Conservation (phyloP, 2,888 invertebrate genomes). For the Chydorus sphaericus region DNA sequence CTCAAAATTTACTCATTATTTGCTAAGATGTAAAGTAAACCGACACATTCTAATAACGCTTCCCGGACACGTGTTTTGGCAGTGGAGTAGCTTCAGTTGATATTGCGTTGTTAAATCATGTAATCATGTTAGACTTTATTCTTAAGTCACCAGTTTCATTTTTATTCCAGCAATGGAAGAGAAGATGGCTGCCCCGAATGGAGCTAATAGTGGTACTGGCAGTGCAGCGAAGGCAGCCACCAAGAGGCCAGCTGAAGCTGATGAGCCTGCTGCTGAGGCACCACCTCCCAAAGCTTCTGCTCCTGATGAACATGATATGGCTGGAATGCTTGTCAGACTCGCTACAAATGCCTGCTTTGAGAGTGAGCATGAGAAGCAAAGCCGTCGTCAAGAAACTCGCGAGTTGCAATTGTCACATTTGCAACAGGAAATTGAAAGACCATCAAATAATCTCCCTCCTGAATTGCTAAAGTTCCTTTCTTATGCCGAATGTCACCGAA, state of each 20-base stretch:
- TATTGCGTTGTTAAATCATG: too few species aligned
- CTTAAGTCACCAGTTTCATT: too few species aligned
- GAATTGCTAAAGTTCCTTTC: constrained; percentile 64
- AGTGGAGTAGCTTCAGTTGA: too few species aligned
- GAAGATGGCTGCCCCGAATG: too few species aligned
- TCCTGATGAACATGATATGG: constrained; percentile 47
- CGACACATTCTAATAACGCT: too few species aligned
- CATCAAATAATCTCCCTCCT: constrained; percentile 29
- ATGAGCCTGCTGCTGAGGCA: constrained; percentile 10
- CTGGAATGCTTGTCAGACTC: constrained; percentile 68
- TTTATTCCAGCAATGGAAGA: too few species aligned
- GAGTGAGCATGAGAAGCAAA: constrained; percentile 21
- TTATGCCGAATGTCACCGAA: constrained; percentile 75
- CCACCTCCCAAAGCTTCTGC: constrained; percentile 19
- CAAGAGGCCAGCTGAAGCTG: constrained; percentile 13
- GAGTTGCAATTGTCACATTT: constrained; percentile 36
- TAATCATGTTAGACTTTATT: too few species aligned
- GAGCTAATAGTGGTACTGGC: too few species aligned
- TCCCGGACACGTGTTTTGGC: too few species aligned
- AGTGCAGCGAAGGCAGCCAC: too few species aligned
- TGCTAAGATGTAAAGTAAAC: too few species aligned
- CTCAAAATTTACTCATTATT: too few species aligned
- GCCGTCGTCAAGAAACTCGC: constrained; percentile 23
- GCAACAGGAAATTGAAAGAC: constrained; percentile 23
- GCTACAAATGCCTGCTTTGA: constrained; percentile 77